Evolutionary conservation across 2,797 vertebrate genomes (phyloP).

Genomic region (Acrossocheilus fasciatus): DNA sequence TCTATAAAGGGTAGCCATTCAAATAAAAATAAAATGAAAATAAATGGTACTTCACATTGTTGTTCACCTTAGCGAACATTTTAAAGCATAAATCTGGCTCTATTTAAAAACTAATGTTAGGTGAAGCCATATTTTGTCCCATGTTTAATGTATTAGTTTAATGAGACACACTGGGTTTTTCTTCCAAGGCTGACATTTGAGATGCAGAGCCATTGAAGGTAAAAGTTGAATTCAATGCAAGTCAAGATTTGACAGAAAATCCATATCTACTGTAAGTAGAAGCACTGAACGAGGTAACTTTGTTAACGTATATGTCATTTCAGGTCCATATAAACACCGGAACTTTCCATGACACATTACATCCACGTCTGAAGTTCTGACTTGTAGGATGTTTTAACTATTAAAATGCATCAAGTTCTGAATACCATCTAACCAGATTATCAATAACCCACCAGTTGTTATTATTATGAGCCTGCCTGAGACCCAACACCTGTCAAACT

Average conservation of each 20-base stretch:
- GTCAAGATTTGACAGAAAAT: background rate
- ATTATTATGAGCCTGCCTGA: background rate
- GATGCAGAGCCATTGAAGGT: background rate
- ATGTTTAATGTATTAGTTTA: background rate
- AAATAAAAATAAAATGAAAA: background rate
- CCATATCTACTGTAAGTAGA: background rate
- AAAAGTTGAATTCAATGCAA: background rate
- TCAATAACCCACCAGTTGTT: background rate
- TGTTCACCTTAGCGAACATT: background rate
- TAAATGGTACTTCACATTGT: background rate
- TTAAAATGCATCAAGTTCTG: background rate
- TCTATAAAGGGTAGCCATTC: background rate
- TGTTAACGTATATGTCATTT: background rate
- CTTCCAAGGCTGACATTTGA: background rate
- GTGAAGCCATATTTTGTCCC: background rate
- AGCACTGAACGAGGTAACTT: background rate
- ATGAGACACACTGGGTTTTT: background rate
- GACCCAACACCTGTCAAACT: constrained; percentile 67
- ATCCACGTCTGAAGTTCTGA: background rate
- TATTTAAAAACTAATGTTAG: background rate
- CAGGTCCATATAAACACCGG: background rate
- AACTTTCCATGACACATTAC: background rate
- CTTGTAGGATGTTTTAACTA: background rate
- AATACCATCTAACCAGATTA: background rate
- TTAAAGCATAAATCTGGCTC: background rate